Percentiles rank a stretch among this genome's conserved stretches.
Evolutionary conservation across 2,888 invertebrate species (phyloP).

Genomic region (Stramonita haemastoma): DNA sequence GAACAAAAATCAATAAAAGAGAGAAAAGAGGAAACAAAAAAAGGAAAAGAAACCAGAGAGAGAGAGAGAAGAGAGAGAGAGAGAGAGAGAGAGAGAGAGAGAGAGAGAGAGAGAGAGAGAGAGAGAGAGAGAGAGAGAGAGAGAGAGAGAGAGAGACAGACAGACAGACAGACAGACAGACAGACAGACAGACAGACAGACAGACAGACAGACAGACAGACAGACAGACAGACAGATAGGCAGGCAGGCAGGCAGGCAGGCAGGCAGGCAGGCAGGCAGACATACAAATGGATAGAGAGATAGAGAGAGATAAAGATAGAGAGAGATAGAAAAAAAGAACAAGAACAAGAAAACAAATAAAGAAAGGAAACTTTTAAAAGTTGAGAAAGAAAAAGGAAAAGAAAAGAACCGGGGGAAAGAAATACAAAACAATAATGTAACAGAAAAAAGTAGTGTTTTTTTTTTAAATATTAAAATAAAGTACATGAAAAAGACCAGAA

Average conservation of each 20-base stretch:
- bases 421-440: not conserved
- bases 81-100: too few species aligned
- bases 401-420: not conserved
- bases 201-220: not conserved
- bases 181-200: not conserved
- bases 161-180: not conserved
- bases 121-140: too few species aligned
- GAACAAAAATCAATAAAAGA: too few species aligned
- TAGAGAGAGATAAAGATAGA: not conserved
- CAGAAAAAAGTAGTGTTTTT: too few species aligned
- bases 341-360: not conserved
- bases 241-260: not conserved
- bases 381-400: not conserved
- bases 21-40: too few species aligned
- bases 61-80: too few species aligned
- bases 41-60: too few species aligned
- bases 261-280: not conserved
- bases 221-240: not conserved
- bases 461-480: too few species aligned
- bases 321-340: not conserved
- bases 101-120: too few species aligned
- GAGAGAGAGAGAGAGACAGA: too few species aligned
- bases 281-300: not conserved
- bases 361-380: not conserved
- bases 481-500: too few species aligned